Conservation (phyloP, 2,888 invertebrate species). For the Eupithecia insigniata region DNA sequence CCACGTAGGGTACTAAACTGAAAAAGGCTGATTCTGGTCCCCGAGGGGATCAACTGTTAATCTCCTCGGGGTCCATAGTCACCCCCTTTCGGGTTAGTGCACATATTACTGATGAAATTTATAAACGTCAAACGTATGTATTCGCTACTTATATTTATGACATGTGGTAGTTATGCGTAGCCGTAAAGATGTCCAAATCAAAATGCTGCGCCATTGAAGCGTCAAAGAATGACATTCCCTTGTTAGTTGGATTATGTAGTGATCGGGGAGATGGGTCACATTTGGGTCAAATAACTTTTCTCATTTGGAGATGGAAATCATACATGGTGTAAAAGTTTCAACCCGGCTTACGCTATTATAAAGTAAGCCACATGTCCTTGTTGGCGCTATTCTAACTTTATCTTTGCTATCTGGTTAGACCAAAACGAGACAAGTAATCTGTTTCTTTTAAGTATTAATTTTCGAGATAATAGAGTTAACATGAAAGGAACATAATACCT, state of each 20-base stretch:
- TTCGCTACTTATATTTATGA: too few species aligned
- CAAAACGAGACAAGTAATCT: background rate
- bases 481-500: too few species aligned
- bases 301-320: constrained; percentile 5
- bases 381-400: background rate
- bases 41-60: too few species aligned
- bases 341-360: background rate
- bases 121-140: too few species aligned
- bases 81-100: too few species aligned
- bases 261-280: background rate
- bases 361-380: background rate
- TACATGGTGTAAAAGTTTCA: background rate
- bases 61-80: too few species aligned
- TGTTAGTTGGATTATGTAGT: background rate
- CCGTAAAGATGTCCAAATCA: background rate
- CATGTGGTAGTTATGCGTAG: too few species aligned
- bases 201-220: background rate
- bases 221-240: background rate
- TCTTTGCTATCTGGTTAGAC: background rate
- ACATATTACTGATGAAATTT: too few species aligned
- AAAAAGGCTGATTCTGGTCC: too few species aligned
- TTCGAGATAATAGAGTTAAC: background rate
- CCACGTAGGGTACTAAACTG: too few species aligned
- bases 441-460: background rate
- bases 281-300: constrained; percentile 9